A percentile compares a stretch with the other conserved stretches of the same genome.
phyloP scores from a whole-genome alignment of 2,113 vertebrate genomes.

The Urocynchramus pylzowi region DNA sequence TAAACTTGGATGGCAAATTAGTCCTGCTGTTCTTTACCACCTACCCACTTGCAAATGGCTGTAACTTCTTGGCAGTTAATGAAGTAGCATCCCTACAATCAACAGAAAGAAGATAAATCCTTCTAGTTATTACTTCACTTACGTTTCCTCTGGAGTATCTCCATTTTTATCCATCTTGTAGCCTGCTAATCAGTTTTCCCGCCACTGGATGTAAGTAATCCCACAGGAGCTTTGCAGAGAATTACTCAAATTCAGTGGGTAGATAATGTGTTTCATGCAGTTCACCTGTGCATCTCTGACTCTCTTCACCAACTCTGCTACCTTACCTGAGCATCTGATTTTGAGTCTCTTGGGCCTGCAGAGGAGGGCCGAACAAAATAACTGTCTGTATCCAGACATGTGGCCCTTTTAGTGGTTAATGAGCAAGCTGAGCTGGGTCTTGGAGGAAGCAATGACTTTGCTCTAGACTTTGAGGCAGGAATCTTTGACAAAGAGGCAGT shows the following conservation, averaged over 20 bases:
- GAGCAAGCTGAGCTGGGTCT: slow-evolving; percentile 81
- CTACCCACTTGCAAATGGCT: not conserved
- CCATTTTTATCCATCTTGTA: not conserved
- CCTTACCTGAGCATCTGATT: slow-evolving; percentile 82
- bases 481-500: slow-evolving; percentile 88
- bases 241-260: not conserved
- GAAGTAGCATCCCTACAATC: not conserved
- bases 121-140: not conserved
- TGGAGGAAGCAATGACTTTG: slow-evolving; percentile 72
- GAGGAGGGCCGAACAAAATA: slow-evolving; percentile 74
- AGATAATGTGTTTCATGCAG: not conserved
- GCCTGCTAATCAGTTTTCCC: not conserved
- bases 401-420: slow-evolving; percentile 71
- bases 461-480: slow-evolving; percentile 83
- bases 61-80: not conserved
- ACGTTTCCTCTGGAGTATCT: not conserved
- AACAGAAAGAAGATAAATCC: not conserved
- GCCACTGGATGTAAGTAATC: not conserved
- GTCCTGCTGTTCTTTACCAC: not conserved
- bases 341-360: slow-evolving; percentile 74
- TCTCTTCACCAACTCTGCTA: slow-evolving; percentile 24
- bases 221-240: not conserved
- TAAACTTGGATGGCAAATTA: not conserved
- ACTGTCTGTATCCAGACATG: slow-evolving; percentile 76
- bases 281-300: slow-evolving; percentile 7